These are phyloP conservation scores for human (Homo sapiens) DNA, from an alignment of 2,113 vertebrate species.

Conservation along the genomic window DNA sequence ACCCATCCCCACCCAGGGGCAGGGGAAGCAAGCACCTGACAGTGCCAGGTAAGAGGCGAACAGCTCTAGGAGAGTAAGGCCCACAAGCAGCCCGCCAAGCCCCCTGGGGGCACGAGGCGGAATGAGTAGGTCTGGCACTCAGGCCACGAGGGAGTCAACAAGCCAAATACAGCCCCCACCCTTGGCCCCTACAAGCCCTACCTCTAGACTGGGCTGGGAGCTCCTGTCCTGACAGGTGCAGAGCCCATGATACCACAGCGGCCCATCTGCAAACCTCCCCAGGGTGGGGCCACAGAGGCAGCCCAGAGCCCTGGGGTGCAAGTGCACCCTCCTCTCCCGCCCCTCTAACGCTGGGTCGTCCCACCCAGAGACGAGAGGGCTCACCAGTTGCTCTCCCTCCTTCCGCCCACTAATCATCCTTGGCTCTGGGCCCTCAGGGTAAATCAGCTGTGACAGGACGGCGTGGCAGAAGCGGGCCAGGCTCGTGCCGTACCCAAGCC, in stretches of 20 bases:
- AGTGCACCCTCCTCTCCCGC: neutral
- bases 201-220: neutral
- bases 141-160: neutral
- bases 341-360: neutral
- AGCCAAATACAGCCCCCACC: neutral
- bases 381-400: neutral
- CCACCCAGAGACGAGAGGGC: neutral
- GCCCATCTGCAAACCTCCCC: neutral
- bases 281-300: neutral
- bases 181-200: neutral
- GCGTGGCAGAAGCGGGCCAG: conserved; percentile 44
- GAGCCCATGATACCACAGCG: neutral
- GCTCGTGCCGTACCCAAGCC: conserved; percentile 41
- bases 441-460: conserved; percentile 51
- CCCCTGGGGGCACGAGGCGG: neutral
- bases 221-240: neutral
- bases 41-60: neutral
- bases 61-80: neutral
- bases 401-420: conserved; percentile 14
- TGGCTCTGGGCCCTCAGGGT: conserved; percentile 38
- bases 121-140: neutral
- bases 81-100: neutral
- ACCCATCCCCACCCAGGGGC: neutral
- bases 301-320: neutral
- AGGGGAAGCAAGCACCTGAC: neutral